Evolutionary conservation across 1,140 invertebrate genomes (phyloP), one percentile per base, ranked within the genome.

Genomic region (Trichonephila inaurata): DNA sequence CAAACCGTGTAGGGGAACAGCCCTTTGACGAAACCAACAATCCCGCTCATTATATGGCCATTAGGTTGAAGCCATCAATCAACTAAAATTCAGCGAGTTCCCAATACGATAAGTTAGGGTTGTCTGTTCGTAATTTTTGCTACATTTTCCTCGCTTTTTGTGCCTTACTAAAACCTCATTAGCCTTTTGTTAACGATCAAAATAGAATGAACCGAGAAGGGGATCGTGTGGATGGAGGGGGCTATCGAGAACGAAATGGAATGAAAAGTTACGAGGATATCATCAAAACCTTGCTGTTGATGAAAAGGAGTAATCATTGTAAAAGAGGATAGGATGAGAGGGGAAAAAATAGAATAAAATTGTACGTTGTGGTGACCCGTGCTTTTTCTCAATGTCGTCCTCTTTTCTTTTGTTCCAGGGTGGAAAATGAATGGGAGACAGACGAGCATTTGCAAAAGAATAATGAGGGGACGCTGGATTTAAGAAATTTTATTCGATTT

Each of bases 91-190:
- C 87, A 89, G 5, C 64, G 62, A 87, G 60, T 51, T 64, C 64
- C 61, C 87, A 62, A 89, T 69, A 66, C 61, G 87, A 89, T 89
- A 89, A 89, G 62, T 66, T 72, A 33, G 58, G 64, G 64, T 40
- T 62, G 64, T 19, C 24, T 77, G 72, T 40, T 60, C 58, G 85
- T 61, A 87, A 87, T 61, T 61, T 87, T 87, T 61, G 61, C 28
- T 69, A 16, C 62, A 64, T 89, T 89, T 89, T 72, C 87, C 87
- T 44, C 87, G 62, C 87, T 89, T 89, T 89, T 89, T 89, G 64
- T 89, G 87, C 60, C 64, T 89, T 66, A 72, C 87, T 89, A 89
- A 89, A 89, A 89, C 87, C 87, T 89, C 87, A 89, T 89, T 89
- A 89, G 87, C 33, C 62, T 44, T 51, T 89, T 89, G 87, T 89